Conservation (phyloP, 1,140 invertebrate genomes). For the Drosophila suzukii region DNA sequence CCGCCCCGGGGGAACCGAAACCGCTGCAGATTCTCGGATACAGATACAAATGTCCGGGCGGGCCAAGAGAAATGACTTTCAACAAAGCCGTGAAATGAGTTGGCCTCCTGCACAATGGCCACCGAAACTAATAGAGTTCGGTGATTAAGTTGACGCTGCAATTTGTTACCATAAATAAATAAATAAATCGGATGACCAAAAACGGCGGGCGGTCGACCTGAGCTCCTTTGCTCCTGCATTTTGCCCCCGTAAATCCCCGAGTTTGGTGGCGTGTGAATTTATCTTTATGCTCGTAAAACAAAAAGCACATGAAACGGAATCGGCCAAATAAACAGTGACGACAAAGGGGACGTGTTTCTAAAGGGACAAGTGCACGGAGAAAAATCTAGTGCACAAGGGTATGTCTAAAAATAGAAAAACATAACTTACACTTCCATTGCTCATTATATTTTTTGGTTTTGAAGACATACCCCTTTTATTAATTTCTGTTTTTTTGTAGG, state of each 20-base stretch:
- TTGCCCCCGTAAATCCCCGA: conserved; percentile 16
- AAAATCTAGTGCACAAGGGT: neutral
- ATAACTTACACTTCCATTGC: no score
- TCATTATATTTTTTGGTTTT: no score
- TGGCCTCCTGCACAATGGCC: conserved; percentile 44
- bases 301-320: conserved; percentile 70
- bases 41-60: conserved; percentile 32
- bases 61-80: conserved; percentile 52
- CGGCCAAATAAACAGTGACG: conserved; percentile 72
- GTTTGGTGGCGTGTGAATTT: conserved; percentile 70
- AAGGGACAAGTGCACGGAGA: neutral
- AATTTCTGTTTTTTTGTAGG: no score
- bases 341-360: conserved; percentile 26
- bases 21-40: conserved; percentile 13
- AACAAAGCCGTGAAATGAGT: conserved; percentile 64
- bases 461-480: neutral
- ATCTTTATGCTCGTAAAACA: conserved; percentile 81
- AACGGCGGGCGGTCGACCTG: conserved; percentile 30
- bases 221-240: conserved; percentile 14
- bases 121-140: conserved; percentile 73
- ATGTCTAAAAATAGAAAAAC: no score
- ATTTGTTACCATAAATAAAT: conserved; percentile 82
- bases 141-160: conserved; percentile 81
- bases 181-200: conserved; percentile 75
- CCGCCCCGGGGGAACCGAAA: conserved; percentile 12